A percentile compares a stretch with the other conserved stretches of the same genome.
These are phyloP conservation scores for Mirounga angustirostris DNA, from an alignment of 2,113 vertebrate species.

Conservation along the genomic window DNA sequence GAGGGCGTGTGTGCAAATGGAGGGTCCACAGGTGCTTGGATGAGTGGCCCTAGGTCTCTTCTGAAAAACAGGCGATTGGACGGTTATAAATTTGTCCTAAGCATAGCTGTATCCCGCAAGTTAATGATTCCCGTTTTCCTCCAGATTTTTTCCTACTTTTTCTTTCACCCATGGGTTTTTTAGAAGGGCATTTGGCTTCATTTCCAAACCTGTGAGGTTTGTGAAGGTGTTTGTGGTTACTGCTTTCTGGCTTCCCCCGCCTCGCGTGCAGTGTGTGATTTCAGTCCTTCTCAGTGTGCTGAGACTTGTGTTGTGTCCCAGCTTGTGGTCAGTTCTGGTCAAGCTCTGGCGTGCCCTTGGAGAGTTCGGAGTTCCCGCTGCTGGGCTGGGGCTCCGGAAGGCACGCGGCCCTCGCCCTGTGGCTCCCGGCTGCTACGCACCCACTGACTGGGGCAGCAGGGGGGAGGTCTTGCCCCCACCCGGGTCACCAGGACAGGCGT, in stretches of 20 bases:
- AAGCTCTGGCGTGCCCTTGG: background rate
- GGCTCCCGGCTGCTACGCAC: background rate
- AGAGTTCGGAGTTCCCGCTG: background rate
- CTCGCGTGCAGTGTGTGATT: rapidly evolving
- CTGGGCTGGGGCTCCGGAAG: background rate
- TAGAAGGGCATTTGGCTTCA: background rate
- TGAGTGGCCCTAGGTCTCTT: background rate
- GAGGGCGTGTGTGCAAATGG: too few relatives aligned
- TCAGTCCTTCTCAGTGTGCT: background rate
- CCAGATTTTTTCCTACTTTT: background rate
- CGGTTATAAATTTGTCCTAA: background rate
- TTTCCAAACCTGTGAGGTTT: background rate
- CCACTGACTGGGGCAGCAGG: background rate
- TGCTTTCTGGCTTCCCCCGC: background rate
- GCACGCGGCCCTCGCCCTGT: background rate
- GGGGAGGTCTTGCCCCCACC: background rate
- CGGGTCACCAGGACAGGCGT: rapidly evolving
- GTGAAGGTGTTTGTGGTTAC: background rate
- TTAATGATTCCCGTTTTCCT: background rate
- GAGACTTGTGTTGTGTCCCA: background rate
- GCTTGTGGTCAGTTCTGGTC: background rate
- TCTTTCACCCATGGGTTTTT: background rate
- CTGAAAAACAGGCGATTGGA: background rate
- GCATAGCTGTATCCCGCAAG: background rate
- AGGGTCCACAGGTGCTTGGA: background rate